Base-by-base conservation (phyloP, 2,888 invertebrate genomes). In the Atrina japonica region DNA sequence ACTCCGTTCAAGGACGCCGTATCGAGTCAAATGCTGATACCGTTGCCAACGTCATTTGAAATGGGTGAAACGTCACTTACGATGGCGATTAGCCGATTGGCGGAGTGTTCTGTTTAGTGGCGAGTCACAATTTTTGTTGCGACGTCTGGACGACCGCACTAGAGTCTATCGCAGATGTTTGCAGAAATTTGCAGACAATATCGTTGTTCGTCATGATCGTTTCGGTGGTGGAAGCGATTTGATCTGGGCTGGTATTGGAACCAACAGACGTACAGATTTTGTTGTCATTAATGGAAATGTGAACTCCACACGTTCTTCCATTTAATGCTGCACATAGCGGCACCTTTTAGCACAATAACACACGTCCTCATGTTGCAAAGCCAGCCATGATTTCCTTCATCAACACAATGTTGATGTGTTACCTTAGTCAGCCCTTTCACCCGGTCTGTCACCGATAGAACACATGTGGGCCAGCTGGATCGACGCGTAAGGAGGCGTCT, bases 291-390 rank as follows among this genome's bases (percentile, higher is more conserved):
- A 35, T 35, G 11, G 35, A 5, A 35, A 7, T 35, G 6, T 35
- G 35, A 35, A 35, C 35, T 16, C 74, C 72, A 16, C 45, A 63
- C 25, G 59, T 78, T 23, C 29, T 70, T 35, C 74, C 67, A 7
- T 52, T 67, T 30, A 56, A 73, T 50, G 35, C 43, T 18, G 49
- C 40, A 25, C 18, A 43, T 50, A 43, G 45, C 29, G 25, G 11
- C 16, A 41, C 55, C 2, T 73, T 73, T 35, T 67, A 77, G 45
- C 77, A 73, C n/a, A 75, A 75, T 68, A 73, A 76, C 41, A 70
- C 70, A 14, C 23, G 16, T 49, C 61, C 9, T 23, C n/a, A 35
- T 47, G 47, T 1, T 9, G 18, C n/a, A 45, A 59, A 7, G 45
- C n/a, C 16, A 25, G 14, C 1, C 11, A 18, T 59, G 27, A 59